These are phyloP conservation scores for Drosophila virilis DNA, from an alignment of 1,140 invertebrate genomes.

Conservation along the genomic window DNA sequence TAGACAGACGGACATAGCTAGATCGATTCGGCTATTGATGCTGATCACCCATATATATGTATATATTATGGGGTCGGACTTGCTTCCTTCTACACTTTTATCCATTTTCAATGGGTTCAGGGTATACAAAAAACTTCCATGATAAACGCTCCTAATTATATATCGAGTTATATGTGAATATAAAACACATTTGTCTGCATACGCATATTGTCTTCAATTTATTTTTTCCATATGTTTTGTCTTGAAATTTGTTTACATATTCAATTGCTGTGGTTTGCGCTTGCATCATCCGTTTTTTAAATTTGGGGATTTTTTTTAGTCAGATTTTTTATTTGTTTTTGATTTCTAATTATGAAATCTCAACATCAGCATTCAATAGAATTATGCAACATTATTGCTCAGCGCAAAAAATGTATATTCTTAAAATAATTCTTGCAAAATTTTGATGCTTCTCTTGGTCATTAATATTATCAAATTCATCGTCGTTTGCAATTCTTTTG, in stretches of 20 bases:
- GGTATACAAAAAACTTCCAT: too few relatives aligned
- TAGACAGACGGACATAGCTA: too few relatives aligned
- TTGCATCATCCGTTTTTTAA: conserved; percentile 7
- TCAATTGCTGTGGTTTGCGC: background rate
- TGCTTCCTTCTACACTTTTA: too few relatives aligned
- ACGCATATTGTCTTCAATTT: too few relatives aligned
- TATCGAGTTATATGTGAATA: too few relatives aligned
- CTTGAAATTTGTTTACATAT: background rate
- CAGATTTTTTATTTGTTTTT: too few relatives aligned
- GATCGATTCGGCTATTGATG: too few relatives aligned
- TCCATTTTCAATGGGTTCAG: too few relatives aligned
- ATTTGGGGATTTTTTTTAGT: background rate
- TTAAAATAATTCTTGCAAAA: conserved; percentile 18
- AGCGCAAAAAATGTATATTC: conserved; percentile 1
- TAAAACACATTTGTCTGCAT: too few relatives aligned
- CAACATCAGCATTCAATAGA: background rate
- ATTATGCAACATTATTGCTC: conserved; percentile 7
- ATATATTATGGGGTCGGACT: too few relatives aligned
- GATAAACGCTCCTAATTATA: too few relatives aligned
- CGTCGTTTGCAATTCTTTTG: conserved; percentile 20
- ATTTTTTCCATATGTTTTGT: background rate
- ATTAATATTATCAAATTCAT: conserved; percentile 4
- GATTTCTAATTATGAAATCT: background rate
- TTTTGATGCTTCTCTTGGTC: background rate
- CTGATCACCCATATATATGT: too few relatives aligned